A percentile compares a stretch with the other conserved stretches of the same genome.
Conservation (phyloP, 2,113 vertebrate species). For the Notiomystis cincta region DNA sequence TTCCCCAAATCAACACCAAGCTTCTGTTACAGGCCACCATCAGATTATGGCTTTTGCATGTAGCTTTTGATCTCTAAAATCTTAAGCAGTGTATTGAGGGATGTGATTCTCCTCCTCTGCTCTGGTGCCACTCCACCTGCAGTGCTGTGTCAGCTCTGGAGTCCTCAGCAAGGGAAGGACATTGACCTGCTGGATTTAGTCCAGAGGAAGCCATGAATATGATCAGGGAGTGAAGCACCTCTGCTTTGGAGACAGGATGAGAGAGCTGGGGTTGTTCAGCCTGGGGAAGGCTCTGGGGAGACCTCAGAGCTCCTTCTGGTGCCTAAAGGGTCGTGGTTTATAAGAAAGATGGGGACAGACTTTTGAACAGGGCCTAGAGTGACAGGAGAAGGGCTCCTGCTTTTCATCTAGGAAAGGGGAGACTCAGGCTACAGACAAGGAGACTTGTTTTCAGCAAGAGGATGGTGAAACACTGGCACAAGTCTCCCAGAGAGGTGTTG, state of each 20-base stretch:
- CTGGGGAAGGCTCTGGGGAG: neutral
- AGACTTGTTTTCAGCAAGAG: neutral
- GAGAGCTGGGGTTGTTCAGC: neutral
- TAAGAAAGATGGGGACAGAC: neutral
- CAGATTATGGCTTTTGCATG: neutral
- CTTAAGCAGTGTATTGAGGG: neutral
- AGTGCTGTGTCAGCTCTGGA: neutral
- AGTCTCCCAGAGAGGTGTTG: neutral
- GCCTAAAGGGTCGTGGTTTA: neutral
- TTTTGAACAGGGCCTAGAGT: neutral
- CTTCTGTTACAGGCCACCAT: neutral
- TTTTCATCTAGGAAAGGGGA: neutral
- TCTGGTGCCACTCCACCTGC: neutral
- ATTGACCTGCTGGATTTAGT: fast-evolving
- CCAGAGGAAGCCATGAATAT: neutral
- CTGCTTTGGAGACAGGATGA: neutral
- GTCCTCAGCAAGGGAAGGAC: neutral
- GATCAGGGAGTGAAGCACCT: fast-evolving
- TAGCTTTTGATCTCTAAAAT: neutral
- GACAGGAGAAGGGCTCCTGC: fast-evolving
- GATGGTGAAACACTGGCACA: neutral
- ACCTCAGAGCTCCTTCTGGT: neutral
- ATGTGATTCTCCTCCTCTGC: neutral
- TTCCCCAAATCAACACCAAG: neutral
- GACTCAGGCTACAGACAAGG: neutral